These are phyloP conservation scores for Lagopus leucura DNA, from an alignment of 2,113 vertebrate genomes.

Conservation along the genomic window DNA sequence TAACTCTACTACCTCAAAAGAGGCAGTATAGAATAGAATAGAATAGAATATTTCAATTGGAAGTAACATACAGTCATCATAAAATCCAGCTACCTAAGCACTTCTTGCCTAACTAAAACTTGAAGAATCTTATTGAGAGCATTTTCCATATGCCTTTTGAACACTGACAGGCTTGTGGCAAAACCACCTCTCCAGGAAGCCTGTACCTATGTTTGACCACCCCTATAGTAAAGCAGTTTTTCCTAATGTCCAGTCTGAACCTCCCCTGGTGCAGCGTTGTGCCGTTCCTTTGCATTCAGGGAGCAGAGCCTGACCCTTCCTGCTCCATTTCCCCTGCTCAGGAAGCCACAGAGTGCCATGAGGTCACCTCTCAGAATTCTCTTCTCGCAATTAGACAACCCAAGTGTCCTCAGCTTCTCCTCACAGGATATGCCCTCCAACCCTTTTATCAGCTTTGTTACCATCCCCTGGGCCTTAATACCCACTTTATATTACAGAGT, in stretches of 20 bases:
- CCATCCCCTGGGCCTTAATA: neutral
- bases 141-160: neutral
- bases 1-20: neutral
- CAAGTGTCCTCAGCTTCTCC: neutral
- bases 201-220: neutral
- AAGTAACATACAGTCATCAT: neutral
- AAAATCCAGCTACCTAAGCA: neutral
- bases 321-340: neutral
- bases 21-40: neutral
- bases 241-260: neutral
- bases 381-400: neutral
- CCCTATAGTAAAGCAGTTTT: neutral
- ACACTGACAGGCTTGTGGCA: neutral
- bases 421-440: neutral
- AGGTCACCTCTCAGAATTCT: neutral
- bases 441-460: neutral
- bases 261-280: neutral
- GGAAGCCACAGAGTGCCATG: neutral
- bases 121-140: neutral
- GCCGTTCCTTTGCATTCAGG: neutral
- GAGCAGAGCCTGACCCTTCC: neutral
- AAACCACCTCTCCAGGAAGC: neutral
- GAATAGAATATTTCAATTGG: neutral
- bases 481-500: neutral
- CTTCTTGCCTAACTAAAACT: neutral